phyloP scores from a whole-genome alignment of 1,140 invertebrate genomes.

The Pteromalus puparum region DNA sequence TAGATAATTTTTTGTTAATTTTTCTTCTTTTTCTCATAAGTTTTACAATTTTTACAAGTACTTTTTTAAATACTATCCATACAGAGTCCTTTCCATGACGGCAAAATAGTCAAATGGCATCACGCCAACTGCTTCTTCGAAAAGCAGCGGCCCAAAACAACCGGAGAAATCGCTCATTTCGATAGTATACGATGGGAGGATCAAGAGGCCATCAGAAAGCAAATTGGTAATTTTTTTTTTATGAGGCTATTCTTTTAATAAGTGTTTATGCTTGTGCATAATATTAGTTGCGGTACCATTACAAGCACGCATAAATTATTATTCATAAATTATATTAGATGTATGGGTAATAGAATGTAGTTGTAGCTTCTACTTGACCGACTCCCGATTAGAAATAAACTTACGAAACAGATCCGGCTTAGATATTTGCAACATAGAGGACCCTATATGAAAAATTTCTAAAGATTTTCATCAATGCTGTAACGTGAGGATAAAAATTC shows the following conservation, averaged over 20 bases:
- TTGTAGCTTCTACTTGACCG: no score
- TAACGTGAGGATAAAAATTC: no score
- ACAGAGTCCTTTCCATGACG: constrained; percentile 93
- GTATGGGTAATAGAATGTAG: no score
- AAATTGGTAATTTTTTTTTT: constrained; percentile 78
- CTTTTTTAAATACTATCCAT: constrained; percentile 56
- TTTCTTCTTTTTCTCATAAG: not conserved
- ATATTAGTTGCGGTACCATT: not conserved
- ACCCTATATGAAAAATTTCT: no score
- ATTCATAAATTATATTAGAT: no score
- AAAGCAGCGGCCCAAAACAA: constrained; percentile 84
- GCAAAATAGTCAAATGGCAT: constrained; percentile 92
- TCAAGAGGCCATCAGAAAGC: constrained; percentile 87
- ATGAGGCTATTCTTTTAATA: no score
- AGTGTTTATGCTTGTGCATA: not conserved
- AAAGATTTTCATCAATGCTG: no score
- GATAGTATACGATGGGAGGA: constrained; percentile 90
- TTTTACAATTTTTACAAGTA: not conserved
- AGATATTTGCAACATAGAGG: no score
- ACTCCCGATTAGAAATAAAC: no score
- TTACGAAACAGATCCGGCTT: no score
- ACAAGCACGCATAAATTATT: no score
- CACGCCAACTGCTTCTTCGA: constrained; percentile 93
- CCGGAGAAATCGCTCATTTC: constrained; percentile 90
- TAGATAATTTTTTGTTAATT: no score